Evolutionary conservation across 2,888 invertebrate genomes (phyloP), one percentile per base, ranked within the genome.

Genomic region (Stramonita haemastoma): DNA sequence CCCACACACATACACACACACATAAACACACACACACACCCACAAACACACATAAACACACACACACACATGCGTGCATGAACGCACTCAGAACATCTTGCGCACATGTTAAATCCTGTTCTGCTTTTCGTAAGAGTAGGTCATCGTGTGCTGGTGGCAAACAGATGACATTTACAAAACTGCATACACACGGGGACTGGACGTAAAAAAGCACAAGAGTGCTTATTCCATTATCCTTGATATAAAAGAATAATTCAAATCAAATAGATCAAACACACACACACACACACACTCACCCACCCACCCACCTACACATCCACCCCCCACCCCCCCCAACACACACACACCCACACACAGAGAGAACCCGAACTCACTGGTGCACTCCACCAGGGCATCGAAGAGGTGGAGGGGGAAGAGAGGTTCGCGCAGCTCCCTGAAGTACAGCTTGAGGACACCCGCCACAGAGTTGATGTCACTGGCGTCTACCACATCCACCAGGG

Each of bases 391-490:
- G 94, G 98, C 98, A 95, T 98, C 98, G 95, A 98, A 98, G 96
- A 98, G 97, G 93, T 98, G 98, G 87, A 98, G 97, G n/a, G 98
- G 98, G 95, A 99, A 98, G 32, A 98, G 97, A 0, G 98, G 98
- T 94, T 98, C 98, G 88, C 98, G 97, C 91, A 99, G 96, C 96
- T 98, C 99, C 93, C 99, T 97, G 95, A 99, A 97, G 96, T 98
- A 99, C 92, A 99, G 97, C 96, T 99, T 99, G 89, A 99, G 97
- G 90, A 99, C 98, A 0, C 99, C 99, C 91, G 99, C 99, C 83
- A 99, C 98, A 89, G 98, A 98, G 96, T 99, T 98, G 92, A 99
- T 98, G 96, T 99, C 99, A 70, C 98, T 97, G 0, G 98, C 98
- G 96, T 98, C 98, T n/a, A 98, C 97, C 94, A 98, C 97, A 94